These are phyloP conservation scores for Machimus atricapillus DNA, from an alignment of 2,888 invertebrate genomes.

Conservation along the genomic window DNA sequence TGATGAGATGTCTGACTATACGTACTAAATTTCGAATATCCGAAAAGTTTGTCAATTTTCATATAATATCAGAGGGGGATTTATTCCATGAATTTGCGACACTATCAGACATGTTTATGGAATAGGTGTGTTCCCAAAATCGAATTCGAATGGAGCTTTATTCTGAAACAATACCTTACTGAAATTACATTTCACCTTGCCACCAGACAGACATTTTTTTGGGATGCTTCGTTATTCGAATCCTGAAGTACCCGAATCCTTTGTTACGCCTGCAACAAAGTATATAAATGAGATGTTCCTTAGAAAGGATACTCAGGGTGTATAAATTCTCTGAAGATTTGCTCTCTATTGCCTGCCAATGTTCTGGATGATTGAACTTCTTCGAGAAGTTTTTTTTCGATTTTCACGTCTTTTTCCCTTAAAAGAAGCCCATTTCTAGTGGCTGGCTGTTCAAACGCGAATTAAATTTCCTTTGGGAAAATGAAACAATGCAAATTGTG, in stretches of 20 bases:
- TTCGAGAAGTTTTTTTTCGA: neutral
- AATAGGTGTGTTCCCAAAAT: neutral
- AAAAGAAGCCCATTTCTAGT: neutral
- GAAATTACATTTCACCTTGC: neutral
- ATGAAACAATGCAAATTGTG: neutral
- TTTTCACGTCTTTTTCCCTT: neutral
- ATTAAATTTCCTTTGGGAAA: neutral
- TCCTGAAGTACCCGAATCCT: neutral
- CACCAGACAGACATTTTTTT: neutral
- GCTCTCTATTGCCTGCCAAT: neutral
- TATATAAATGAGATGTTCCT: constrained; percentile 14
- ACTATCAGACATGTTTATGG: neutral
- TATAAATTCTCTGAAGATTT: constrained; percentile 4
- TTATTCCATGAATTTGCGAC: neutral
- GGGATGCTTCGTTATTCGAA: neutral
- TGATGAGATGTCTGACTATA: neutral
- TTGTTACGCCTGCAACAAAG: neutral
- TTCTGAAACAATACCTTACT: constrained; percentile 12
- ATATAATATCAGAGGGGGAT: neutral
- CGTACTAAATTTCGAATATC: neutral
- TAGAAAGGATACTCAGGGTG: neutral
- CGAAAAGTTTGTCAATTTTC: neutral
- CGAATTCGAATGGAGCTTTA: neutral
- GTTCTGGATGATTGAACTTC: constrained; percentile 18
- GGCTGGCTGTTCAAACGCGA: neutral